Percentiles rank a stretch among this genome's conserved stretches.
Evolutionary conservation across 2,797 vertebrate genomes (phyloP).

Genomic region (Mus spretus): DNA sequence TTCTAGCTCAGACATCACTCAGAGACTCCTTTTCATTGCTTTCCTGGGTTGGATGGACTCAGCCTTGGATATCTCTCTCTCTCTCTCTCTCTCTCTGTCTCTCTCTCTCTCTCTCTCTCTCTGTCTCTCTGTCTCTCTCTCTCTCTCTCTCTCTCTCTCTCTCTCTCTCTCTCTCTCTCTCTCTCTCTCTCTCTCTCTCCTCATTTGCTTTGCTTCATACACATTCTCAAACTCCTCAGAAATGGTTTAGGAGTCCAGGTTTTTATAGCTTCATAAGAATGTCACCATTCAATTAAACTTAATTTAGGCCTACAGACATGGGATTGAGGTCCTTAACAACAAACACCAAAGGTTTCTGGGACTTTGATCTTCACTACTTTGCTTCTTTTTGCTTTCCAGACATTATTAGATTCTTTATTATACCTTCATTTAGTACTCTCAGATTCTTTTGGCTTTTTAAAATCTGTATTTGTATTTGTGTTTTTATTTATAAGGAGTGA

Average conservation of each 20-base stretch:
- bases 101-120: too few species aligned
- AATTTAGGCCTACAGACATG: background rate
- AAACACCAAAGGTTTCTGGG: background rate
- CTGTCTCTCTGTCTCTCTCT: background rate
- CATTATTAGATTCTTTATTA: background rate
- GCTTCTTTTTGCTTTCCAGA: conserved; percentile 8
- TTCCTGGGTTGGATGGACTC: background rate
- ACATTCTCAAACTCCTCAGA: background rate
- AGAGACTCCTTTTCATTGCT: background rate
- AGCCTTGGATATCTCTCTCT: background rate
- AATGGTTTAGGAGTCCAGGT: background rate
- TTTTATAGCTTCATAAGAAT: background rate
- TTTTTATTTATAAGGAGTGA: background rate
- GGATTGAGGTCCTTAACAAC: background rate
- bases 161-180: too few species aligned
- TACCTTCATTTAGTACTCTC: background rate
- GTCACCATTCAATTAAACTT: background rate
- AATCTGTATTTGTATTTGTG: background rate
- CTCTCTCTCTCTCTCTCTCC: too few species aligned
- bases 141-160: background rate
- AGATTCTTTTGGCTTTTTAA: background rate
- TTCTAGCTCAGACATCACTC: background rate
- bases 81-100: background rate
- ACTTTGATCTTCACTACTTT: background rate
- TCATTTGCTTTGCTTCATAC: background rate